Evolutionary conservation across 2,888 invertebrate genomes (phyloP), one percentile per base, ranked within the genome.

Genomic region (Dynastes hyllus): DNA sequence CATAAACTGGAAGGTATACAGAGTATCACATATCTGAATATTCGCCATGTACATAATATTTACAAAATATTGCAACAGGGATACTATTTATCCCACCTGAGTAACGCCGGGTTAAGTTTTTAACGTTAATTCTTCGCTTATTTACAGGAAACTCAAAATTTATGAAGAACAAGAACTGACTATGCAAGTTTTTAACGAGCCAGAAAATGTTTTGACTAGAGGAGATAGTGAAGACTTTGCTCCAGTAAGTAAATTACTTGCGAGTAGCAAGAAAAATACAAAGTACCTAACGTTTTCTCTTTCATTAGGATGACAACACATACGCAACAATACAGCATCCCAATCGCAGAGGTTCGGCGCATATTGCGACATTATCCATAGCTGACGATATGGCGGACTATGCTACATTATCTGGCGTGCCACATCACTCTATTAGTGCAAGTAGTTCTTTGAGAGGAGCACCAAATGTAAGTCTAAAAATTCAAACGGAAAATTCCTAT

Each of bases 91-190:
- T 5, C 32, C 32, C 5, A 4, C 5, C 32, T 37, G 32, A 37
- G 5, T 37, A 37, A 37, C 32, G 32, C 32, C 5, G 32, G 32
- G 5, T 37, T 37, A 37, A 37, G 5, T 45, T 11, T 45, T 45
- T 8, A 11, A 45, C 2, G 11, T 11, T 45, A 45, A 45, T 45
- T 45, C 11, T 45, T 11, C 11, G 8, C 32, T 66, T 58, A 13
- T 63, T 78, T 87, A 1, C 82, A 94, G 94, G 85, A 97, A 97
- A 90, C 90, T 97, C 37, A 93, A 97, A 86, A 92, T 96, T 0
- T 97, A 97, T 84, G 97, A 97, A 88, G 97, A 97, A 84, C 97
- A 97, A 89, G 97, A 97, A 89, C 90, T 97, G 78, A 97, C 96
- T 45, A 97, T 97, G 97, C 96, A 97, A 88, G 97, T 97, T 27